These are phyloP conservation scores for Acromyrmex echinatior DNA, from an alignment of 1,140 invertebrate species.

Conservation along the genomic window DNA sequence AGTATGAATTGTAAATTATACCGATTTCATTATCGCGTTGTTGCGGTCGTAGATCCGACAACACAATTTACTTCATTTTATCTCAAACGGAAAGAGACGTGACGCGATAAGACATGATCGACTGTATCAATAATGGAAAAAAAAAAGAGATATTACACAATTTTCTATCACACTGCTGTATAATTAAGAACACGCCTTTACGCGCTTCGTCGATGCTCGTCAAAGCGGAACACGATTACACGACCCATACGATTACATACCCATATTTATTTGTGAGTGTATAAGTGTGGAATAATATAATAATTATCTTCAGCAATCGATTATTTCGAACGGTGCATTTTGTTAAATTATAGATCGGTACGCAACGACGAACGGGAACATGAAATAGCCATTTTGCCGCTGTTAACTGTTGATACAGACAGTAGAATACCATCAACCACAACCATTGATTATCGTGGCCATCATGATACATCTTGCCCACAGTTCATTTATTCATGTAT, in stretches of 20 bases:
- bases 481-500: constrained; percentile 16
- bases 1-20: constrained; percentile 40
- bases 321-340: constrained; percentile 35
- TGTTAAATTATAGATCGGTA: constrained; percentile 47
- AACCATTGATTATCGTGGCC: constrained; percentile 49
- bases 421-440: constrained; percentile 50
- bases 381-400: constrained; percentile 54
- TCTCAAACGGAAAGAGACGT: background rate
- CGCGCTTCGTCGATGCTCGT: constrained; percentile 38
- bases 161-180: constrained; percentile 29
- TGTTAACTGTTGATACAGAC: constrained; percentile 53
- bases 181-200: constrained; percentile 60
- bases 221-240: constrained; percentile 55
- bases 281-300: constrained; percentile 42
- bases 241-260: background rate
- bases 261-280: constrained; percentile 1
- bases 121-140: background rate
- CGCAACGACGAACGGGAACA: constrained; percentile 38
- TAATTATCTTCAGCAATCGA: constrained; percentile 58
- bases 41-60: background rate
- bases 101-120: background rate
- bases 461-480: constrained; percentile 34
- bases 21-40: constrained; percentile 12
- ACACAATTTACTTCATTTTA: constrained; percentile 4
- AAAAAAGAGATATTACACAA: background rate